Conservation (phyloP, 2,797 vertebrate genomes). For the Dromococcyx pavoninus region DNA sequence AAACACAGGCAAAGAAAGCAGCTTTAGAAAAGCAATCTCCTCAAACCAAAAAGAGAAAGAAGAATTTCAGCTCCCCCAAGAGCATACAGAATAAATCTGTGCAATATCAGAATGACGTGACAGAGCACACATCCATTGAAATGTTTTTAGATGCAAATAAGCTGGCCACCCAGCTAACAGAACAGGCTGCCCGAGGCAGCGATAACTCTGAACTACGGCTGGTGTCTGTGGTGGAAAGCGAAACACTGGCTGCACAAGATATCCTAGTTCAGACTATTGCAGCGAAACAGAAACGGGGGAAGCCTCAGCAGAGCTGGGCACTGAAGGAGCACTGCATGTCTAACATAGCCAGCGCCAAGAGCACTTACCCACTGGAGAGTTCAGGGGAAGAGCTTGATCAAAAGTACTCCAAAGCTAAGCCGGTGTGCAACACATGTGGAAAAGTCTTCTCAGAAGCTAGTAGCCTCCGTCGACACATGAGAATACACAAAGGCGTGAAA, state of each 20-base stretch:
- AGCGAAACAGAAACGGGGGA: constrained; percentile 74
- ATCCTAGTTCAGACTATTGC: constrained; percentile 53
- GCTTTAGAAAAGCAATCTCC: constrained; percentile 71
- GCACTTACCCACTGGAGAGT: constrained; percentile 69
- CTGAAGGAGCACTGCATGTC: constrained; percentile 77
- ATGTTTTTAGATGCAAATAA: constrained; percentile 75
- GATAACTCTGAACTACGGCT: constrained; percentile 71
- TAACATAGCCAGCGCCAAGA: constrained; percentile 75
- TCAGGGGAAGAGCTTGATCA: constrained; percentile 73
- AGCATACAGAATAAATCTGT: constrained; percentile 63
- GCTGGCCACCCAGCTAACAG: constrained; percentile 68
- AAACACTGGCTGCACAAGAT: constrained; percentile 70
- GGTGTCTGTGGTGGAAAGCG: constrained; percentile 73
- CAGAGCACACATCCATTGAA: constrained; percentile 70
- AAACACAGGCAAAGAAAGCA: constrained; percentile 68
- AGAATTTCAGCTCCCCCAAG: constrained; percentile 69
- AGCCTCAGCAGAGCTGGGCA: constrained; percentile 76
- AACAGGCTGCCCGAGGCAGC: constrained; percentile 71
- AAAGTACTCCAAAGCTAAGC: constrained; percentile 81
- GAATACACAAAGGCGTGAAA: constrained; percentile 96
- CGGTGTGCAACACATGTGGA: constrained; percentile 89
- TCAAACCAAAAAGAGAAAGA: constrained; percentile 78
- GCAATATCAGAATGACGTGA: constrained; percentile 60
- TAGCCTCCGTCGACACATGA: constrained; percentile 93
- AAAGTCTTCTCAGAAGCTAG: constrained; percentile 94